A percentile compares a stretch with the other conserved stretches of the same genome.
Conservation (phyloP, 2,888 invertebrate species). For the Prenolepis imparis region DNA sequence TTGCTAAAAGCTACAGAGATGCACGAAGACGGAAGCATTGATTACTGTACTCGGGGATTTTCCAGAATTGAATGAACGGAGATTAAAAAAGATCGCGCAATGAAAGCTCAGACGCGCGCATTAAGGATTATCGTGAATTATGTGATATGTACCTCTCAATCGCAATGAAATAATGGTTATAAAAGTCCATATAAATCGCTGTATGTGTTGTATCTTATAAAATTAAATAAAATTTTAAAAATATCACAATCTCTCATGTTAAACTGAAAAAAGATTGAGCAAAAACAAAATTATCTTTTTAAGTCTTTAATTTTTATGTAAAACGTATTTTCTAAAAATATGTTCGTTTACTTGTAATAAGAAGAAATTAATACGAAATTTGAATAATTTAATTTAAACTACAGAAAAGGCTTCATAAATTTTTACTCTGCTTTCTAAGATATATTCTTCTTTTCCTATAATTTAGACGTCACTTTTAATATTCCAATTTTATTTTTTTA, state of each 20-base stretch:
- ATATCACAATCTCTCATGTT: background rate
- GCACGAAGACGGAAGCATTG: constrained; percentile 31
- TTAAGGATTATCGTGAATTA: constrained; percentile 34
- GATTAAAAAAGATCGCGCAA: constrained; percentile 35
- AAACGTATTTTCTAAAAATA: background rate
- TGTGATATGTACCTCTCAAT: background rate
- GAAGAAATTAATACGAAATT: background rate
- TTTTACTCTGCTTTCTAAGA: background rate
- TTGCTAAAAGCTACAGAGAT: background rate
- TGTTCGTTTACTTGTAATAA: background rate
- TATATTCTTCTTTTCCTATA: background rate
- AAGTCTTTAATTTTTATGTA: background rate
- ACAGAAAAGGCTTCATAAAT: background rate
- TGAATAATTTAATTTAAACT: background rate
- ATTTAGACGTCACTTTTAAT: background rate
- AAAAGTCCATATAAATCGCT: background rate
- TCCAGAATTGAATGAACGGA: constrained; percentile 21
- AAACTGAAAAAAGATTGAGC: background rate
- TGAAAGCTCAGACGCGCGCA: background rate
- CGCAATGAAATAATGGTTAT: constrained; percentile 12
- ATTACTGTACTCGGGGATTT: constrained; percentile 17
- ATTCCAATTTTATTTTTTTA: background rate
- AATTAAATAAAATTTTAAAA: constrained; percentile 7
- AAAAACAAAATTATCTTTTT: background rate
- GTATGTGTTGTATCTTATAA: background rate